phyloP scores from a whole-genome alignment of 2,888 invertebrate genomes.

The Mesopsocus fuscifrons region DNA sequence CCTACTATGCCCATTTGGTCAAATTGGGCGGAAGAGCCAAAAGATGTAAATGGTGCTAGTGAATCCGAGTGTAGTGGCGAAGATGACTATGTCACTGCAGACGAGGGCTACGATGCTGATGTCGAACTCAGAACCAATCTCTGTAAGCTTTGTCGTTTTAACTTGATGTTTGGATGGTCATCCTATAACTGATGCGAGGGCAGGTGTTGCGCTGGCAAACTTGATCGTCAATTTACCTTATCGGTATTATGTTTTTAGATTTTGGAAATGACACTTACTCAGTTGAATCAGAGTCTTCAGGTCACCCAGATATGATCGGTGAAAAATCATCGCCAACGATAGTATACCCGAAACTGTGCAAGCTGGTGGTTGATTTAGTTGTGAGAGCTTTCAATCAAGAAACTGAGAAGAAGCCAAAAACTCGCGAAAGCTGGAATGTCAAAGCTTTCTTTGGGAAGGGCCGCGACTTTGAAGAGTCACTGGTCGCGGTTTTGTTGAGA shows the following conservation, averaged over 20 bases:
- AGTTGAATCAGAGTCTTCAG: background rate
- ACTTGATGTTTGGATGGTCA: too few relatives aligned
- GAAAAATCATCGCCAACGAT: background rate
- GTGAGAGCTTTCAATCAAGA: constrained; percentile 17
- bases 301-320: background rate
- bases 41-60: constrained; percentile 12
- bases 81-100: constrained; percentile 30
- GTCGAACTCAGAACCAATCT: constrained; percentile 28
- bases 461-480: background rate
- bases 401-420: constrained; percentile 17
- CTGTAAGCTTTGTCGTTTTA: background rate
- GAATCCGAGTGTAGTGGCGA: constrained; percentile 14
- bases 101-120: constrained; percentile 47
- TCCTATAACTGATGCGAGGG: too few relatives aligned
- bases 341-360: constrained; percentile 10
- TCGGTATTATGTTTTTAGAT: too few relatives aligned
- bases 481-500: constrained; percentile 22
- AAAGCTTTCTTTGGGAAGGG: background rate
- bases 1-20: constrained; percentile 27
- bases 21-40: constrained; percentile 22
- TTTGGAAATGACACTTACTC: background rate
- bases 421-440: background rate
- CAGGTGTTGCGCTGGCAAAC: too few relatives aligned
- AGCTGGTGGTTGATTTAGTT: constrained; percentile 11
- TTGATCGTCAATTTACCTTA: too few relatives aligned